Evolutionary conservation across 2,888 invertebrate species (phyloP), one percentile per base, ranked within the genome.

Genomic region (Drosophila infuscata): DNA sequence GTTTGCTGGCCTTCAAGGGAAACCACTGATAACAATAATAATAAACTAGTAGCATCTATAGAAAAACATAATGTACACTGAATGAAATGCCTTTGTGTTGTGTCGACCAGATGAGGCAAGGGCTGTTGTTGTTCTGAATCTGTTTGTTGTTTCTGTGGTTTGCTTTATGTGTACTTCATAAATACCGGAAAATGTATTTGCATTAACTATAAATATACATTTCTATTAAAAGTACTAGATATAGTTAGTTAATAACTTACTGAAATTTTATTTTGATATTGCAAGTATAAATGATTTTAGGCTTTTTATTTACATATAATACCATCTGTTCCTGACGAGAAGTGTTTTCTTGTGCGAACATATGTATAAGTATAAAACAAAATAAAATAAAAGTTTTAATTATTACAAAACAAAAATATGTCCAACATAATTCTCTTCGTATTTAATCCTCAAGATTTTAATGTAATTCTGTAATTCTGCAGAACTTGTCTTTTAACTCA

Each of bases 81-180:
- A 80, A 80, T 76, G 68, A 76, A 80, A 52, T 32, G 65, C n/a
- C 75, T 64, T 77, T 77, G 75, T 79, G 29, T 20, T 36, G 20
- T 35, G 29, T 36, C 12, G 11, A 29, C 36, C 5, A 12, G 29
- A 43, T 36, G 43, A 46, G 29, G 46, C 46, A 60, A 61, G 49
- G 20, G 20, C 11, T 49, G 29, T 58, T 57, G 11, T n/a, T 41
- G 9, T 33, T 59, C 36, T 49, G 7, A 29, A 30, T 43, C 20
- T 43, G 38, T 3, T 43, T 48, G 25, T 46, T 30, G 30, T 35
- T 49, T 5, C 46, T 51, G 54, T n/a, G 30, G 9, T 6, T 20
- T 52, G 30, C 9, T 38, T 48, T 7, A 11, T 33, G 35, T n/a
- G 32, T n/a, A 32, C 25, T 35, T 29, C 8, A 15, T 46, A 67